These are phyloP conservation scores for Triplophysa rosa DNA, from an alignment of 2,113 vertebrate genomes.

Conservation along the genomic window DNA sequence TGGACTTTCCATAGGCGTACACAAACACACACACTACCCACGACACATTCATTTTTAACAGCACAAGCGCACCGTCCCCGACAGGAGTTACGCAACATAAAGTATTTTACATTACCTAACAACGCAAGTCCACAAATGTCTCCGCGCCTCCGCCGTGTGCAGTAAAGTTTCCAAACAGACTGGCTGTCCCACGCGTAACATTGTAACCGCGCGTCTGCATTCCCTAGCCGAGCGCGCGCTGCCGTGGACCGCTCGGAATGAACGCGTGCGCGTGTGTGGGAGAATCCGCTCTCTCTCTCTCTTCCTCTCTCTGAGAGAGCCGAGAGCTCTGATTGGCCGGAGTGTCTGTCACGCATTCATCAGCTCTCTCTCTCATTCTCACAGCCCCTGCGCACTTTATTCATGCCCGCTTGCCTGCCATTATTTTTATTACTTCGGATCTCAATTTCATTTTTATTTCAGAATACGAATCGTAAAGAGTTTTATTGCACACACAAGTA, in stretches of 20 bases:
- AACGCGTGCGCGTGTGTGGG: conserved; percentile 52
- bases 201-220: conserved; percentile 32
- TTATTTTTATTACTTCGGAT: conserved; percentile 57
- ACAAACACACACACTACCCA: conserved; percentile 28
- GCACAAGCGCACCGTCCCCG: neutral
- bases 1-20: neutral
- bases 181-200: conserved; percentile 33
- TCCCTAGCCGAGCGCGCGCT: conserved; percentile 32
- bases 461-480: too few species aligned
- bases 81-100: neutral
- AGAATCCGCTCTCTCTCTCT: conserved; percentile 67
- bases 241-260: conserved; percentile 34
- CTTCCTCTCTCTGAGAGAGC: conserved; percentile 34
- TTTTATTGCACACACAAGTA: too few species aligned
- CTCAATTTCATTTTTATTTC: neutral
- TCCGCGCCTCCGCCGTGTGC: conserved; percentile 16
- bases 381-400: conserved; percentile 48
- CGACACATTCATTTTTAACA: neutral
- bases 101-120: conserved; percentile 41
- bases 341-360: conserved; percentile 44
- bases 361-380: conserved; percentile 29
- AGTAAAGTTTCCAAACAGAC: conserved; percentile 43
- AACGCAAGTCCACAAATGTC: conserved; percentile 35
- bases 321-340: conserved; percentile 54
- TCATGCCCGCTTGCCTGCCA: conserved; percentile 43